A percentile compares a stretch with the other conserved stretches of the same genome.
Evolutionary conservation across 1,140 invertebrate genomes (phyloP).

Genomic region (Diorhabda carinulata): DNA sequence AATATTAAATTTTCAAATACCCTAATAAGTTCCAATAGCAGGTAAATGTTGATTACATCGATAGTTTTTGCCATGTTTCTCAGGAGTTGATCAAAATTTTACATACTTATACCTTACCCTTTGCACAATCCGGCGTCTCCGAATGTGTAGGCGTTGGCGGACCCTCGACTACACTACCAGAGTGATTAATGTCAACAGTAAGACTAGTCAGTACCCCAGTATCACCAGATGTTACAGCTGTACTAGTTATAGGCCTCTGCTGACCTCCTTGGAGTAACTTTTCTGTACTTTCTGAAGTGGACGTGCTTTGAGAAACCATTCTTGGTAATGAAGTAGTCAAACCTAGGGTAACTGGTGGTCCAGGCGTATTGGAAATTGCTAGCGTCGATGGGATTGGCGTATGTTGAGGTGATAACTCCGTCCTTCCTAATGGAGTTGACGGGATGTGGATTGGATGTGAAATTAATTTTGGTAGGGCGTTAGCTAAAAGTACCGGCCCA

Average conservation of each 20-base stretch:
- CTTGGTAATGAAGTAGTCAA: constrained; percentile 46
- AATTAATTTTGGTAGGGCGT: constrained; percentile 66
- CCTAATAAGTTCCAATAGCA: too few species aligned
- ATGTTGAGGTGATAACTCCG: constrained; percentile 44
- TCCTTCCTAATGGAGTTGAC: constrained; percentile 13
- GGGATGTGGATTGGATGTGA: constrained; percentile 48
- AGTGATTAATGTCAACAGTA: constrained; percentile 56
- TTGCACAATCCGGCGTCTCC: constrained; percentile 61
- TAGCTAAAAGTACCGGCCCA: constrained; percentile 60
- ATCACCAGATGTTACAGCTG: constrained; percentile 24
- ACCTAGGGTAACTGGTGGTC: constrained; percentile 52
- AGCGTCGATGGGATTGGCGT: constrained; percentile 46
- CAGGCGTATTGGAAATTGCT: constrained; percentile 54
- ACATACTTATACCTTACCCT: constrained; percentile 32
- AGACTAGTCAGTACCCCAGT: constrained; percentile 46
- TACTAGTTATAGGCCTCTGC: constrained; percentile 13
- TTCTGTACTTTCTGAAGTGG: constrained; percentile 20
- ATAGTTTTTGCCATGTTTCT: too few species aligned
- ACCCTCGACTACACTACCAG: constrained; percentile 50
- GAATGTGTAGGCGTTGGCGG: constrained; percentile 69
- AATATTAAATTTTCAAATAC: too few species aligned
- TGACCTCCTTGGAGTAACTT: constrained; percentile 9
- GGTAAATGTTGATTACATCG: too few species aligned
- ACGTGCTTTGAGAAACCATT: constrained; percentile 32
- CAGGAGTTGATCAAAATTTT: too few species aligned